phyloP scores from a whole-genome alignment of 2,797 vertebrate genomes.

The Sorex maritimensis region DNA sequence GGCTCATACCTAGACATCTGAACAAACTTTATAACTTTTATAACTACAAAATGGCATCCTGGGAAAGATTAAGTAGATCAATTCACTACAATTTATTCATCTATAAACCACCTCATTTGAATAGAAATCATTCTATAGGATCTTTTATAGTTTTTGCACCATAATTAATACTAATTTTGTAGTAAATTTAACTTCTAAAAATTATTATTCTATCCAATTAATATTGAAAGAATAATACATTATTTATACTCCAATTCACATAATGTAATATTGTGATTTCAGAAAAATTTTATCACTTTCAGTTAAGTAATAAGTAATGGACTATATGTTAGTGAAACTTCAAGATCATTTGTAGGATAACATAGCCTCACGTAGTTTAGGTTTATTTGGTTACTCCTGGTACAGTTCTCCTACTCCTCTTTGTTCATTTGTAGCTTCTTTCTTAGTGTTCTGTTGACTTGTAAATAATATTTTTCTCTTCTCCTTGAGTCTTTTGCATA shows the following conservation, averaged over 20 bases:
- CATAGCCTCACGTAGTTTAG: too few species aligned
- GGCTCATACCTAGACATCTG: background rate
- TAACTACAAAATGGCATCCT: background rate
- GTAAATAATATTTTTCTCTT: too few species aligned
- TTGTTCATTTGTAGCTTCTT: too few species aligned
- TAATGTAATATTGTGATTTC: background rate
- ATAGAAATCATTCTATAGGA: background rate
- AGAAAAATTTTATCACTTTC: slow-evolving; percentile 1
- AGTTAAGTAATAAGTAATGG: background rate
- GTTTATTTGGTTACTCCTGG: too few species aligned
- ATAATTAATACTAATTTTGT: slow-evolving; percentile 14
- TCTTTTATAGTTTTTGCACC: background rate
- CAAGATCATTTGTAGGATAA: slow-evolving; percentile 15
- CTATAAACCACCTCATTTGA: background rate
- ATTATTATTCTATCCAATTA: background rate
- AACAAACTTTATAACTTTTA: background rate
- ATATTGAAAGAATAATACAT: slow-evolving; percentile 8
- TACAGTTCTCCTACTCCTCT: too few species aligned
- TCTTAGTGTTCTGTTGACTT: too few species aligned
- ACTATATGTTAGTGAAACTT: background rate
- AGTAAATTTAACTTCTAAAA: slow-evolving; percentile 56
- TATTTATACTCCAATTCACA: background rate
- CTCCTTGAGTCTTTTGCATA: too few species aligned
- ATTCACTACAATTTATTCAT: background rate
- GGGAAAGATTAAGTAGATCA: background rate